Evolutionary conservation across 2,113 vertebrate species (phyloP).

Genomic region (Dasyurus viverrinus): DNA sequence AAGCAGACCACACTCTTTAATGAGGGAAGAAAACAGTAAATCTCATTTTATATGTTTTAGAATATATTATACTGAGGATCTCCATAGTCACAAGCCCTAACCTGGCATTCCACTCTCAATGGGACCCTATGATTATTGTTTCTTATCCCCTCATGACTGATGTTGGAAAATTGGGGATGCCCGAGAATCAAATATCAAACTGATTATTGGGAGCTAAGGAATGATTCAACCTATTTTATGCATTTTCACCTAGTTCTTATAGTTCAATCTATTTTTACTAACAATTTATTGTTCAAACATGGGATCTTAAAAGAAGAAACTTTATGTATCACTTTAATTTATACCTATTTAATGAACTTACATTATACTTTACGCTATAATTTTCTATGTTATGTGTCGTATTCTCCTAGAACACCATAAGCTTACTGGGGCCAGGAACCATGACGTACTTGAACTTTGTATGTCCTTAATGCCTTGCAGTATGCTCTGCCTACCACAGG

Average conservation of each 20-base stretch:
- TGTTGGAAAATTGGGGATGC: neutral
- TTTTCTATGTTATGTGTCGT: neutral
- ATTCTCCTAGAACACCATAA: neutral
- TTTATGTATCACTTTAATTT: neutral
- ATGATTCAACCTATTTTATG: neutral
- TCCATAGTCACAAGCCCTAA: constrained; percentile 21
- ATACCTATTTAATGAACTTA: neutral
- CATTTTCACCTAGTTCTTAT: neutral
- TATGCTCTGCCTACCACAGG: neutral
- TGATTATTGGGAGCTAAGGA: neutral
- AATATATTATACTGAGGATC: constrained; percentile 46
- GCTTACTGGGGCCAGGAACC: neutral
- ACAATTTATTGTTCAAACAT: neutral
- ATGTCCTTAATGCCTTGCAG: neutral
- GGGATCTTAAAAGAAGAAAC: neutral
- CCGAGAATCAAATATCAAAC: constrained; percentile 2
- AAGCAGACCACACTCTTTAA: constrained; percentile 15
- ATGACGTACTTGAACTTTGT: neutral
- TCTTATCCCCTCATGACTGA: neutral
- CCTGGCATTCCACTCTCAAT: neutral
- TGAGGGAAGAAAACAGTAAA: constrained; percentile 27
- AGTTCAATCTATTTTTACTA: neutral
- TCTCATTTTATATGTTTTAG: constrained; percentile 31
- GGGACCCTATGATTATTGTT: neutral
- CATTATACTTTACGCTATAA: neutral